Evolutionary conservation across 2,113 vertebrate genomes (phyloP).

Genomic region (Ranitomeya imitator): DNA sequence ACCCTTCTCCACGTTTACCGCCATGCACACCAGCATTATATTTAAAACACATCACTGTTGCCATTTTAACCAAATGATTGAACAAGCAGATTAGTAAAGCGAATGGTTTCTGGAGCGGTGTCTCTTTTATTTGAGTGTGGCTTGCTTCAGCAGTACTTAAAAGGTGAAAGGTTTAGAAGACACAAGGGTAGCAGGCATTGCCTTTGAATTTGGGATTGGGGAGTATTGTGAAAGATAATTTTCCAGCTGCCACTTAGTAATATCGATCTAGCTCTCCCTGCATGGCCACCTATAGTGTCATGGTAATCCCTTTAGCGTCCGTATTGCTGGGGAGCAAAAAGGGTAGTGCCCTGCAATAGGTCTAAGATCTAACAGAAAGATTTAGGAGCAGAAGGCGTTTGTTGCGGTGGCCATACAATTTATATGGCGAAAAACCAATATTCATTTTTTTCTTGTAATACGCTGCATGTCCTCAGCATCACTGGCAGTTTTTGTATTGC

Average conservation of each 20-base stretch:
- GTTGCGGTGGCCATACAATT: not conserved
- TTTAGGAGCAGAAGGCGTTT: not conserved
- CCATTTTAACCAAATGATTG: constrained; percentile 29
- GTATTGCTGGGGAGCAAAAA: not conserved
- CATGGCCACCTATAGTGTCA: constrained; percentile 48
- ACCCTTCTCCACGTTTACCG: not conserved
- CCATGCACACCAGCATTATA: not conserved
- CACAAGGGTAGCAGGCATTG: constrained; percentile 65
- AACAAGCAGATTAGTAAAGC: constrained; percentile 13
- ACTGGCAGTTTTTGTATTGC: not conserved
- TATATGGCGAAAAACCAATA: not conserved
- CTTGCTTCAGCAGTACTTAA: constrained; percentile 36
- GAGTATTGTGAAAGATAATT: constrained; percentile 63
- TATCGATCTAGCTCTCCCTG: constrained; percentile 62
- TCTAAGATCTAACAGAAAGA: not conserved
- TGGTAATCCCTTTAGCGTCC: constrained; percentile 33
- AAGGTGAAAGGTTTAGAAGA: constrained; percentile 56
- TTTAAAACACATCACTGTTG: not conserved
- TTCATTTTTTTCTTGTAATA: not conserved
- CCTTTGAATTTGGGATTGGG: constrained; percentile 60
- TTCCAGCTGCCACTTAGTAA: constrained; percentile 72
- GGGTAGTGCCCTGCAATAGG: not conserved
- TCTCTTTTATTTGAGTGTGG: constrained; percentile 18
- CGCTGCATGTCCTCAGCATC: not conserved
- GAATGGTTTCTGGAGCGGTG: not conserved